phyloP scores from a whole-genome alignment of 2,113 vertebrate species.

The Haplochromis burtoni region DNA sequence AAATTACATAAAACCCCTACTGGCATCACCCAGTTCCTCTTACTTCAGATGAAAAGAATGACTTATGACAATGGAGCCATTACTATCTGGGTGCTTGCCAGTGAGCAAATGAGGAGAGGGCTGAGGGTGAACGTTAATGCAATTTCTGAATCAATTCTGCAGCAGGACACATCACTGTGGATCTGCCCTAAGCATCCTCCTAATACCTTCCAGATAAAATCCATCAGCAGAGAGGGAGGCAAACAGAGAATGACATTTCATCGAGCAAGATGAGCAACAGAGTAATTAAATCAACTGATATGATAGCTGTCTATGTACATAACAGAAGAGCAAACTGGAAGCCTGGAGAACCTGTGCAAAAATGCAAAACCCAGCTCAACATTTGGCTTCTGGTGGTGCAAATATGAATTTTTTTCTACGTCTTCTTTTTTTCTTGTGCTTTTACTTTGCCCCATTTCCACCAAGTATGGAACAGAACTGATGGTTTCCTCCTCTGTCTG shows the following conservation, averaged over 20 bases:
- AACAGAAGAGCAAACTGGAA: not conserved
- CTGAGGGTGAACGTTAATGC: conserved; percentile 56
- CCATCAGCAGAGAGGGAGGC: not conserved
- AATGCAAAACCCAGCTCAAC: not conserved
- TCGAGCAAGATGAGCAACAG: conserved; percentile 5
- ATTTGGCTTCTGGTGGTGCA: not conserved
- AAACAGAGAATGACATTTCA: not conserved
- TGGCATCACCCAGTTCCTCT: not conserved
- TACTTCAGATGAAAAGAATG: conserved; percentile 37
- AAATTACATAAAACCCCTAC: not conserved
- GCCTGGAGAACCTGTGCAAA: not conserved
- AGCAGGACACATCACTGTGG: conserved; percentile 22
- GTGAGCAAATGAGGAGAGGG: not conserved
- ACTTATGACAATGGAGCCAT: conserved; percentile 66
- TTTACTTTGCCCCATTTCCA: not conserved
- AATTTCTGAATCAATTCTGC: conserved; percentile 60
- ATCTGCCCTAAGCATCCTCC: conserved; percentile 36
- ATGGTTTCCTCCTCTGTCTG: not conserved
- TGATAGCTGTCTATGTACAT: not conserved
- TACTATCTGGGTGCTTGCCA: conserved; percentile 57
- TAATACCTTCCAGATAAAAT: conserved; percentile 21
- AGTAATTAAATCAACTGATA: conserved; percentile 23
- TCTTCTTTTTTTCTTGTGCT: not conserved
- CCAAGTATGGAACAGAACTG: not conserved
- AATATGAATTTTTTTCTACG: not conserved